phyloP scores from a whole-genome alignment of 2,797 vertebrate species.

The Alosa sapidissima region DNA sequence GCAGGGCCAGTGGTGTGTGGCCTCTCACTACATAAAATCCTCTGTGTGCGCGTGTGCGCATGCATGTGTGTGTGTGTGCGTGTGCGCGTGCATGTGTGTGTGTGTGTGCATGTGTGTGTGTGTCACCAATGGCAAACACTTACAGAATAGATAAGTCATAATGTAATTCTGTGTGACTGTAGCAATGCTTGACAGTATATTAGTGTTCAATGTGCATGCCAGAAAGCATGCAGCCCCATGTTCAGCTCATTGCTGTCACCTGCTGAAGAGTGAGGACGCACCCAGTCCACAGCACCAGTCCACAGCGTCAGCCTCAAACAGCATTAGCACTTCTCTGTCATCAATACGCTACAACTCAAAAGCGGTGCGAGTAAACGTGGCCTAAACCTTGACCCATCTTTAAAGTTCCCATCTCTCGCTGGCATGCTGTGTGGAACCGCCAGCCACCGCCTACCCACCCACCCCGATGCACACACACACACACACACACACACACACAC shows the following conservation, averaged over 20 bases:
- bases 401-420: background rate
- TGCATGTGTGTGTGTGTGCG: background rate
- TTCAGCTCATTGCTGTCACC: background rate
- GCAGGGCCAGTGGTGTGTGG: background rate
- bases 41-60: background rate
- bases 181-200: background rate
- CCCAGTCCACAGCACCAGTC: background rate
- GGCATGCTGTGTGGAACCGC: background rate
- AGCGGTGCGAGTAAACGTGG: background rate
- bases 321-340: background rate
- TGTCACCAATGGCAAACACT: background rate
- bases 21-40: background rate
- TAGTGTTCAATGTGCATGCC: background rate
- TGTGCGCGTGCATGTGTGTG: background rate
- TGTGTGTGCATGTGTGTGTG: background rate
- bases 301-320: background rate
- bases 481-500: background rate
- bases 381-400: slow-evolving; percentile 11
- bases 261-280: background rate
- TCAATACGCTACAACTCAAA: background rate
- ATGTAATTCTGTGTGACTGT: too few relatives aligned
- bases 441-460: background rate
- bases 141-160: background rate
- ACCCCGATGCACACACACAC: background rate
- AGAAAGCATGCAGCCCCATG: background rate